Percentiles rank a stretch among this genome's conserved stretches.
These are phyloP conservation scores for Drosophila cognata DNA, from an alignment of 2,888 invertebrate genomes.

Conservation along the genomic window DNA sequence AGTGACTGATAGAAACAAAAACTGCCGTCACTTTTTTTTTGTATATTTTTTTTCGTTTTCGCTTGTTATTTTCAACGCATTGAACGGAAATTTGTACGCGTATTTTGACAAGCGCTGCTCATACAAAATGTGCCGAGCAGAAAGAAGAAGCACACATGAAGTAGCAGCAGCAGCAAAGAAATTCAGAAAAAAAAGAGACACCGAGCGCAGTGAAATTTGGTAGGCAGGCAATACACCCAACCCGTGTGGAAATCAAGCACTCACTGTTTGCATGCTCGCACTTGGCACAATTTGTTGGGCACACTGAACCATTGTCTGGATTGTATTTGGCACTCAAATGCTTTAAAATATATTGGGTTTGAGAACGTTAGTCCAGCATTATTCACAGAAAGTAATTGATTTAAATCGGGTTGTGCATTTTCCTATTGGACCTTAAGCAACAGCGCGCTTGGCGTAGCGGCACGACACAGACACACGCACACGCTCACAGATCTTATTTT, in stretches of 20 bases:
- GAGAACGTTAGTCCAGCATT: constrained; percentile 1
- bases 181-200: constrained; percentile 67
- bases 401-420: constrained; percentile 30
- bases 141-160: constrained; percentile 67
- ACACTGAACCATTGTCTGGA: constrained; percentile 1
- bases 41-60: constrained; percentile 2
- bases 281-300: constrained; percentile 6
- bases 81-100: constrained; percentile 71
- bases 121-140: constrained; percentile 79
- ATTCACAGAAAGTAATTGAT: constrained; percentile 18
- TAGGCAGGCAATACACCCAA: constrained; percentile 19
- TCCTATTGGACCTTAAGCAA: constrained; percentile 60
- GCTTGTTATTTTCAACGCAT: constrained; percentile 57
- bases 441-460: constrained; percentile 66
- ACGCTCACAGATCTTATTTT: constrained; percentile 43
- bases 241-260: constrained; percentile 61
- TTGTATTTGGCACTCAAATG: neutral
- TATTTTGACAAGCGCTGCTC: constrained; percentile 76
- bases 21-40: neutral
- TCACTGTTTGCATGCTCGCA: constrained; percentile 26
- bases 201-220: constrained; percentile 58
- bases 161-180: constrained; percentile 55
- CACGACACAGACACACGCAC: constrained; percentile 50
- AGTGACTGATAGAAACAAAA: constrained; percentile 1
- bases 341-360: neutral